Evolutionary conservation across 1,140 invertebrate species (phyloP).

Genomic region (Drosophila ogumai): DNA sequence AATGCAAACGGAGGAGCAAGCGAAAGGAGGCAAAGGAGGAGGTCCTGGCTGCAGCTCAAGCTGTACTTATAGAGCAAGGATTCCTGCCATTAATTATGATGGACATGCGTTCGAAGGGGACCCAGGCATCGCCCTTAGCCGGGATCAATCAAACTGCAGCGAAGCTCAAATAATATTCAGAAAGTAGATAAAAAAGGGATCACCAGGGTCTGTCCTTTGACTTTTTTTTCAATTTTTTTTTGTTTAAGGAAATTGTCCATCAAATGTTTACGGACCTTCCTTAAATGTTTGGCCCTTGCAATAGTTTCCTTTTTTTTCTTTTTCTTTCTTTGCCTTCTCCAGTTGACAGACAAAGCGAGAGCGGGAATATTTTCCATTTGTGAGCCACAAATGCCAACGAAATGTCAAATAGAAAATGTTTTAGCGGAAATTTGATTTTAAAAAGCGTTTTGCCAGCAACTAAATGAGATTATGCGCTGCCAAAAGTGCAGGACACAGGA

Average conservation of each 20-base stretch:
- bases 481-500: slow-evolving; percentile 71
- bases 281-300: slow-evolving; percentile 5
- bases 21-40: background rate
- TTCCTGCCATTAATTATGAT: slow-evolving; percentile 73
- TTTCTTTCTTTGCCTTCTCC: background rate
- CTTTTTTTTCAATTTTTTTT: background rate
- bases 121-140: slow-evolving; percentile 8
- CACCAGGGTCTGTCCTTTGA: slow-evolving; percentile 16
- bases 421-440: slow-evolving; percentile 84
- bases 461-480: slow-evolving; percentile 83
- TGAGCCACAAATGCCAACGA: slow-evolving; percentile 60
- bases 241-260: slow-evolving; percentile 35
- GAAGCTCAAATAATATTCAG: slow-evolving; percentile 60
- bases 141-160: slow-evolving; percentile 71
- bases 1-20: slow-evolving; percentile 1
- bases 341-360: slow-evolving; percentile 21
- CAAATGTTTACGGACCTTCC: slow-evolving; percentile 8
- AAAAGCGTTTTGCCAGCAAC: slow-evolving; percentile 83
- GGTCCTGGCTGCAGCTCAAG: slow-evolving; percentile 10
- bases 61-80: slow-evolving; percentile 62
- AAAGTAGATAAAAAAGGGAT: slow-evolving; percentile 20
- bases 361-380: slow-evolving; percentile 47
- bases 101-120: slow-evolving; percentile 34
- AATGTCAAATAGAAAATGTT: slow-evolving; percentile 77
- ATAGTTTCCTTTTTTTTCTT: background rate